Conservation (phyloP, 2,797 vertebrate species). For the Silurus lanzhouensis region DNA sequence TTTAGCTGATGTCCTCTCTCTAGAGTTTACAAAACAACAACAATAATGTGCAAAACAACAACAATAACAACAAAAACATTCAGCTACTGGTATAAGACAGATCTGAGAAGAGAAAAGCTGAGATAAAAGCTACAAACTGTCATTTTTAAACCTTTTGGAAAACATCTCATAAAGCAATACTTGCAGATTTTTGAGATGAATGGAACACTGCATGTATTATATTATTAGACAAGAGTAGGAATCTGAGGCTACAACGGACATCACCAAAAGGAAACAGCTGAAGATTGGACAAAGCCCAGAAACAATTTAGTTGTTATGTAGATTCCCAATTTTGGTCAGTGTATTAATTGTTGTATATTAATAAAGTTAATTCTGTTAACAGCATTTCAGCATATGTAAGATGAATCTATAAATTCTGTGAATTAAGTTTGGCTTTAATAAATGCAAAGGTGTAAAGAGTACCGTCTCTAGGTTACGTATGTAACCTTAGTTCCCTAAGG, state of each 20-base stretch:
- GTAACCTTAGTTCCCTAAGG: no score
- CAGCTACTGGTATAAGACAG: not conserved
- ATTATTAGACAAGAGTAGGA: not conserved
- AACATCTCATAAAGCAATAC: not conserved
- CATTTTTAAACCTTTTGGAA: not conserved
- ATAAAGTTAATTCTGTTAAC: not conserved
- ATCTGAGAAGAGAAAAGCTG: not conserved
- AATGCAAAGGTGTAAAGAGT: no score
- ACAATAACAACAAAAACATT: not conserved
- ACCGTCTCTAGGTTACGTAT: no score
- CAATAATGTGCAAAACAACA: not conserved
- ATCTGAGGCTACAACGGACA: not conserved
- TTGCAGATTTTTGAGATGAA: not conserved
- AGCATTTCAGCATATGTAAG: not conserved
- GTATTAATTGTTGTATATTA: not conserved
- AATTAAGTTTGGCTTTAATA: not conserved
- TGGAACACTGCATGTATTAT: not conserved
- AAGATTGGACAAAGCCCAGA: not conserved
- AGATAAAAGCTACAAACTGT: not conserved
- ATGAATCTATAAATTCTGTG: not conserved
- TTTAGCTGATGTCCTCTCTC: not conserved
- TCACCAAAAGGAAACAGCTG: not conserved
- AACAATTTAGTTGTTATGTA: not conserved
- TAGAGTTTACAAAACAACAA: not conserved
- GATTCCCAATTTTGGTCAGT: not conserved